These are phyloP conservation scores for Amiota communis DNA, from an alignment of 2,888 invertebrate genomes.

Conservation along the genomic window DNA sequence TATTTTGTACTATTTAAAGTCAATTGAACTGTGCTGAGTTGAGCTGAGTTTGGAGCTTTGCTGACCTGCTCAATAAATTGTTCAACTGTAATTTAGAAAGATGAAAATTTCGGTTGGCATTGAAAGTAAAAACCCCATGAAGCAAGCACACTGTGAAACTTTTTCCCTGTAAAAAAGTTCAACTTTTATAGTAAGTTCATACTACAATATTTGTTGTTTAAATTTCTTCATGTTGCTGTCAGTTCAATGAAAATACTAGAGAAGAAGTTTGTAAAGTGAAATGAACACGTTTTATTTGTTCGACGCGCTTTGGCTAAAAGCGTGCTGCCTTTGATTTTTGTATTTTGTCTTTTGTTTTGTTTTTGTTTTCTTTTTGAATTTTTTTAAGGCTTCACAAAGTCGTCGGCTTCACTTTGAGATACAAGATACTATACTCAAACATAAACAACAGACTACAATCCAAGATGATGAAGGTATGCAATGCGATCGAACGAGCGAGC, in stretches of 20 bases:
- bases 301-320: conserved; percentile 2
- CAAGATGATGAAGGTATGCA: too few relatives aligned
- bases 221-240: conserved; percentile 1
- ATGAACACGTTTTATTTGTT: conserved; percentile 28
- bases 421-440: not conserved
- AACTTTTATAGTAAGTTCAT: too few relatives aligned
- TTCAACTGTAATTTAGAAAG: conserved; percentile 26
- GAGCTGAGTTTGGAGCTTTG: not conserved
- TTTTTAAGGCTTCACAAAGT: too few relatives aligned
- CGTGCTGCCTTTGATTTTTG: not conserved
- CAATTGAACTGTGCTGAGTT: not conserved
- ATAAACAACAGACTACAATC: too few relatives aligned
- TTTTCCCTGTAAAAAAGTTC: too few relatives aligned
- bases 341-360: not conserved
- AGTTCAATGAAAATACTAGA: not conserved
- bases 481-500: too few relatives aligned
- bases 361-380: not conserved
- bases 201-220: not conserved
- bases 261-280: conserved; percentile 22
- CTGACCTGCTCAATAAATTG: conserved; percentile 30
- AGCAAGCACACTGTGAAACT: not conserved
- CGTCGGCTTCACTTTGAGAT: not conserved
- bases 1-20: not conserved
- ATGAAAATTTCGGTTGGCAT: not conserved
- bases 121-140: conserved; percentile 2